Base-by-base conservation (phyloP, 2,888 invertebrate genomes). In the Agrotis ipsilon region DNA sequence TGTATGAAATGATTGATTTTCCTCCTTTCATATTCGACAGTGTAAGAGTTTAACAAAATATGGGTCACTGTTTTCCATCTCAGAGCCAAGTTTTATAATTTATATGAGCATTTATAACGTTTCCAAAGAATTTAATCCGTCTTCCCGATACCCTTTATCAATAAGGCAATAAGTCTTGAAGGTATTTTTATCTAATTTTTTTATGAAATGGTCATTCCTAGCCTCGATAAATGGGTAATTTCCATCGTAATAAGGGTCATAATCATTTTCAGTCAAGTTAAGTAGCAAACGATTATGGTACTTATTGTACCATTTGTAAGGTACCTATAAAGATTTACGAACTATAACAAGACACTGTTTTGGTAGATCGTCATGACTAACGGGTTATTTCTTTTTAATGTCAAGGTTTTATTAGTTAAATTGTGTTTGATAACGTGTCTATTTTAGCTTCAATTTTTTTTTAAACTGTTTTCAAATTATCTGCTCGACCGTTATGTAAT, bases 1-100 rank as follows among this genome's bases (percentile, higher is more conserved):
- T 85, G 71, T 72, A 80, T 69, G 64, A 69, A 85, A 87, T 87
- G 89, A 90, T 90, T 84, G 88, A 91, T 91, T 85, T 78, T 39
- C 78, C 79, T 87, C 85, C 85, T 88, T 89, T 89, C 82, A 86
- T 88, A 89, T 90, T 90, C 86, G 86, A 85, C 74, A 85, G 82
- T 81, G 86, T 83, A 39, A 9, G 39, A 11, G 11, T 39, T 86
- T 88, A 87, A 86, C 82, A 81, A 77, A 87, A 89, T 88, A 70
- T 88, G 83, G 89, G 88, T 88, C 89, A 87, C 69, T 83, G 80
- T 80, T 80, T 76, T 68, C 72, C 55, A 49, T 76, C 55, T 67
- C 46, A 67, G 46, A 66, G 70, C 66, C 59, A 78, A 71, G 58
- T 61, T 72, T 59, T 58, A 58, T 45, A 70, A 70, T 72, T 24